phyloP scores from a whole-genome alignment of 1,140 invertebrate genomes.

The Bombus balteatus region DNA sequence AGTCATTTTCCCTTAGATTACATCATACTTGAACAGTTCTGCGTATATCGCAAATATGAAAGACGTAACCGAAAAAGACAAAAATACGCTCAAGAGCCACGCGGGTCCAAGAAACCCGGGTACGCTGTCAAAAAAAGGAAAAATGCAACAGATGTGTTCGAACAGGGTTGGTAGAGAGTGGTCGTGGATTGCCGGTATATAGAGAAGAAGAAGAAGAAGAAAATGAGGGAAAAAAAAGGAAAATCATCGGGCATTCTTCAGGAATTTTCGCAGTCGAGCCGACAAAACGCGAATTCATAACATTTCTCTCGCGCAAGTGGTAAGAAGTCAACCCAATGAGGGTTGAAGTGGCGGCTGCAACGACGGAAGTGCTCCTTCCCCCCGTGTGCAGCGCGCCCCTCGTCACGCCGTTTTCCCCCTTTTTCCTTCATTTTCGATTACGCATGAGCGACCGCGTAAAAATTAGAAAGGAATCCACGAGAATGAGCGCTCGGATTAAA shows the following conservation, averaged over 20 bases:
- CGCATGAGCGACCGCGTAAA: conserved; percentile 75
- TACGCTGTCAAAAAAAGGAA: not conserved
- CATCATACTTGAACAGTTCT: no score
- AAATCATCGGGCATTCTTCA: conserved; percentile 46
- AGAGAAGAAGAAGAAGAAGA: not conserved
- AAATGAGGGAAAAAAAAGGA: not conserved
- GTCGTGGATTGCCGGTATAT: not conserved
- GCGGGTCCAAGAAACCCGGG: not conserved
- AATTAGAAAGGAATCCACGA: conserved; percentile 77
- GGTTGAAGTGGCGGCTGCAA: conserved; percentile 65
- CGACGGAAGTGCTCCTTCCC: conserved; percentile 61
- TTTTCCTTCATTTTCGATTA: conserved; percentile 71
- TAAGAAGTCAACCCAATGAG: conserved; percentile 65
- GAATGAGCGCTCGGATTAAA: conserved; percentile 73
- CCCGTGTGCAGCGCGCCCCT: conserved; percentile 20
- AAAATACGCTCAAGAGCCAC: no score
- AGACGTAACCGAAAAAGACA: no score
- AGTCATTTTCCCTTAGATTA: no score
- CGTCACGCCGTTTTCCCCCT: conserved; percentile 40
- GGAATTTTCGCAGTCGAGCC: conserved; percentile 45
- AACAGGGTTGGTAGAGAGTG: not conserved
- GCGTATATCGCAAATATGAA: no score
- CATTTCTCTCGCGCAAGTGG: conserved; percentile 63
- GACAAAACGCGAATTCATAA: conserved; percentile 56
- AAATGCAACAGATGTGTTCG: conserved; percentile 11